Percentiles rank a stretch among this genome's conserved stretches.
Conservation (phyloP, 2,888 invertebrate genomes). For the Eupithecia pulchellata region DNA sequence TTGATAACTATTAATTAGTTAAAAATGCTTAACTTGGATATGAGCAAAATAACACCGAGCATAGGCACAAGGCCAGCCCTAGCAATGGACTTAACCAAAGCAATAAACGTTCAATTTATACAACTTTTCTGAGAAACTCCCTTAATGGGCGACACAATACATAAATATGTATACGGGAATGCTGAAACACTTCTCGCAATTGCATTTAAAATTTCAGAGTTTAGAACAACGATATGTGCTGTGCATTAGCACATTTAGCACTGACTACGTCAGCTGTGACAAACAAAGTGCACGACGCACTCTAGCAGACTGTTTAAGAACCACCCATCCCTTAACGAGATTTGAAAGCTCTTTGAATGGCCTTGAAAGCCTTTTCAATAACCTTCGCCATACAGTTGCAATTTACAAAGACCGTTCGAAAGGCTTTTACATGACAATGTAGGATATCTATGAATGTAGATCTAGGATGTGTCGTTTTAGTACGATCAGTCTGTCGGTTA, state of each 20-base stretch:
- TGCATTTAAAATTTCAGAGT: slow-evolving; percentile 29
- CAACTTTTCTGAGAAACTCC: slow-evolving; percentile 17
- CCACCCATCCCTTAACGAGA: too few relatives aligned
- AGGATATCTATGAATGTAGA: too few relatives aligned
- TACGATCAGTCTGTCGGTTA: not conserved
- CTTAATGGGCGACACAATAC: slow-evolving; percentile 21
- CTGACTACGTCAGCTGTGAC: slow-evolving; percentile 47
- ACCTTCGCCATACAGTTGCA: too few relatives aligned
- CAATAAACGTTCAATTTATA: slow-evolving; percentile 19
- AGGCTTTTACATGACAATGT: too few relatives aligned
- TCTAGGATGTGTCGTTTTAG: too few relatives aligned
- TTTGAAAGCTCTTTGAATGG: too few relatives aligned
- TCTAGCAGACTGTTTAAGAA: too few relatives aligned
- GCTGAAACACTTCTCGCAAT: slow-evolving; percentile 30
- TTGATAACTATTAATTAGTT: not conserved
- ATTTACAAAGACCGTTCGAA: too few relatives aligned
- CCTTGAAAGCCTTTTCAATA: too few relatives aligned
- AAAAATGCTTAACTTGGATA: not conserved
- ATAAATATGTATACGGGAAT: slow-evolving; percentile 28
- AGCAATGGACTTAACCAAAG: slow-evolving; percentile 5
- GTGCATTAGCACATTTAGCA: slow-evolving; percentile 43
- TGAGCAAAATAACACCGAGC: not conserved
- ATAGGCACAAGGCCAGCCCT: not conserved
- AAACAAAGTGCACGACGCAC: not conserved
- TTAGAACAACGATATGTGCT: slow-evolving; percentile 37